Evolutionary conservation across 2,888 invertebrate species (phyloP), one percentile per base, ranked within the genome.

Genomic region (Stegana nigrithorax): DNA sequence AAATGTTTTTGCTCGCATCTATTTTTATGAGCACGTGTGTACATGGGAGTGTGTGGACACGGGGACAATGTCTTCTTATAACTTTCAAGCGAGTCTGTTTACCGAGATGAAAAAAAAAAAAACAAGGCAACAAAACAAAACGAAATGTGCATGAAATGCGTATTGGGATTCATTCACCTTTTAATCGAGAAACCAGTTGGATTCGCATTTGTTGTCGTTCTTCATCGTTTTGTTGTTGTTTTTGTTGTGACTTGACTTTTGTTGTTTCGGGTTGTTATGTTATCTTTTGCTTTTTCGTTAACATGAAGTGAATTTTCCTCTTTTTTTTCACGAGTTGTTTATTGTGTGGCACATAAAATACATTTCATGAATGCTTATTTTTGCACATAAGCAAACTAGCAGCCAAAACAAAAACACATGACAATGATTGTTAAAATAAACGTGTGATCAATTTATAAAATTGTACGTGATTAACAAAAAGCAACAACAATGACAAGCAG

Each of bases 121-220:
- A 2, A n/a, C n/a, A 10, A 10, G 14, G n/a, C 14, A n/a, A 14
- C 6, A 6, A 10, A 10, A 45, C 21, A 45, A 45, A 5, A 12
- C 8, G 23, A 47, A 47, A 55, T 55, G 21, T 36, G 53, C 36
- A 55, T 55, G 32, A 36, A 55, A 55, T 55, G 32, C 27, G 32
- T 19, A 29, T 59, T 45, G 66, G 61, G 72, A 73, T 78, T 75
- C 75, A 75, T 75, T 75, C 75, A 78, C 78, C 75, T 75, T 78
- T 75, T 75, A 75, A 75, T 73, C 76, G 71, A 63, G 60, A 76
- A 75, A 78, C 70, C 68, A 68, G 72, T 71, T 67, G 59, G n/a
- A 44, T 29, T 59, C n/a, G n/a, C n/a, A n/a, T n/a, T n/a, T n/a
- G n/a, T n/a, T n/a, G n/a, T n/a, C n/a, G n/a, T n/a, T n/a, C n/a